A percentile compares a stretch with the other conserved stretches of the same genome.
Evolutionary conservation across 2,113 vertebrate genomes (phyloP).

Genomic region (Progne subis): DNA sequence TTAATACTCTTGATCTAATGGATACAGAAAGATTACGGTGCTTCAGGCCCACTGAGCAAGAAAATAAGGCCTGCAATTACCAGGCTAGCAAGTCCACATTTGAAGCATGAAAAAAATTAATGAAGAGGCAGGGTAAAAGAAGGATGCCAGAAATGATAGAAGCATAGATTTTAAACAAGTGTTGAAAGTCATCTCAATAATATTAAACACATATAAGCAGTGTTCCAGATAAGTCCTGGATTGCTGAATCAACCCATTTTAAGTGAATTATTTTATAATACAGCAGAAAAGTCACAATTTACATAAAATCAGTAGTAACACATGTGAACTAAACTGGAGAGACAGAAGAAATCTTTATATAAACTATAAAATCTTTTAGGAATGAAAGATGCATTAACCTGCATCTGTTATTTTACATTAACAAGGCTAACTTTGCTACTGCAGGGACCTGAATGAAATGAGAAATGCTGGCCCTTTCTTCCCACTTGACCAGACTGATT

Average conservation of each 20-base stretch:
- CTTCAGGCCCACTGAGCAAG: neutral
- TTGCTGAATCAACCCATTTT: neutral
- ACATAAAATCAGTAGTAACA: neutral
- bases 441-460: neutral
- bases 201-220: neutral
- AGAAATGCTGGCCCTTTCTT: neutral
- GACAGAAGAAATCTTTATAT: neutral
- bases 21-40: neutral
- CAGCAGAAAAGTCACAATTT: neutral
- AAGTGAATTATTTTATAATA: neutral
- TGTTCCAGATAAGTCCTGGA: neutral
- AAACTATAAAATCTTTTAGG: neutral
- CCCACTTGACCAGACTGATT: neutral
- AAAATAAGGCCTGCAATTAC: neutral
- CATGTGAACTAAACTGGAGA: neutral
- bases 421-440: neutral
- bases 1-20: conserved; percentile 5
- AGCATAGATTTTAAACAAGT: neutral
- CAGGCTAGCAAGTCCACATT: neutral
- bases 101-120: neutral
- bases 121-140: neutral
- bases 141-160: neutral
- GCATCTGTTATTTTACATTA: neutral
- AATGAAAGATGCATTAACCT: neutral
- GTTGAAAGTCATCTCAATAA: neutral